phyloP scores from a whole-genome alignment of 2,797 vertebrate genomes.

The Malacoctenus gilli region DNA sequence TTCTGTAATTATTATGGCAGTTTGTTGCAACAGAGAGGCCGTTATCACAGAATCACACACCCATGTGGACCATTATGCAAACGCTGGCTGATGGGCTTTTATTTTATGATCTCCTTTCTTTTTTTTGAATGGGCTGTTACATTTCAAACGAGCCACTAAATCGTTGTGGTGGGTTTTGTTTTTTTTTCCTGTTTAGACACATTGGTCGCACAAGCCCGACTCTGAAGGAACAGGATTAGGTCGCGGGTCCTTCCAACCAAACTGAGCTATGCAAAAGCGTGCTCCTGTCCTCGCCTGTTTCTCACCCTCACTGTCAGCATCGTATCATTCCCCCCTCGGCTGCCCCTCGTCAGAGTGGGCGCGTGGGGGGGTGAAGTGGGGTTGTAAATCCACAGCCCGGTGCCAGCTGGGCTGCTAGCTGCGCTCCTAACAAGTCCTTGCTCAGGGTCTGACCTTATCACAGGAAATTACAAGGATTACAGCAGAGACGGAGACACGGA shows the following conservation, averaged over 20 bases:
- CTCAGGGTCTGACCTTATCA: slow-evolving; percentile 54
- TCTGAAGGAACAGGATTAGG: not conserved
- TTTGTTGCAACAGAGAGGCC: slow-evolving; percentile 4
- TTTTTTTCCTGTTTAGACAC: too few species aligned
- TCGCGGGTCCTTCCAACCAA: not conserved
- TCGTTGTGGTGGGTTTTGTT: too few species aligned
- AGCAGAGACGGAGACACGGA: slow-evolving; percentile 27
- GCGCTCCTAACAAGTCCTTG: slow-evolving; percentile 35
- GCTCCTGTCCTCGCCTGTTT: too few species aligned
- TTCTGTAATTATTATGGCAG: slow-evolving; percentile 3
- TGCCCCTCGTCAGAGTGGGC: not conserved
- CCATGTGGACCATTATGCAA: not conserved
- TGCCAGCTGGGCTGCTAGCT: slow-evolving; percentile 39
- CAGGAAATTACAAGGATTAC: slow-evolving; percentile 68
- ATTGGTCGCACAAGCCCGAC: too few species aligned
- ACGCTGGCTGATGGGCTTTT: not conserved
- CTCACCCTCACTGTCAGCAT: too few species aligned
- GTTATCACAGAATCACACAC: not conserved
- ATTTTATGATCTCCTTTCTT: not conserved
- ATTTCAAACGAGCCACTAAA: slow-evolving; percentile 3
- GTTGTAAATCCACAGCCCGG: slow-evolving; percentile 17
- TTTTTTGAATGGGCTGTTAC: not conserved
- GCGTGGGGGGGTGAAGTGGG: not conserved
- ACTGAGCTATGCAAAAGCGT: not conserved
- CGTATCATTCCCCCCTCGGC: not conserved